Percentiles rank a stretch among this genome's conserved stretches.
Conservation (phyloP, 2,797 vertebrate genomes). For the Cyprinella venusta region DNA sequence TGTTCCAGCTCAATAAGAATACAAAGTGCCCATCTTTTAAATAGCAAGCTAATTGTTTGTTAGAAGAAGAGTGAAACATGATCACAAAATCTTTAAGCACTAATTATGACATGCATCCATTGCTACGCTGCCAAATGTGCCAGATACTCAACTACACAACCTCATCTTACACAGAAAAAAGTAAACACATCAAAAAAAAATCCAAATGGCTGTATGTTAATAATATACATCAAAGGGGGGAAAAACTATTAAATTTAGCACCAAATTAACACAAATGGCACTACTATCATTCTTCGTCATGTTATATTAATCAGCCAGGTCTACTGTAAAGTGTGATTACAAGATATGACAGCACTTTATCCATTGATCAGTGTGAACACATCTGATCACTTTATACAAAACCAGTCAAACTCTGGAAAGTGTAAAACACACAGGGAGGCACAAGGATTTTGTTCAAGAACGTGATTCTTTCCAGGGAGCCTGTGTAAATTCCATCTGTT, state of each 20-base stretch:
- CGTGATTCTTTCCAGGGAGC: neutral
- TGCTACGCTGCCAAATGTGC: neutral
- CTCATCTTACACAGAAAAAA: neutral
- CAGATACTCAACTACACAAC: conserved; percentile 5
- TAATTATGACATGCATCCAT: conserved; percentile 36
- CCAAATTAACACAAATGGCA: conserved; percentile 1
- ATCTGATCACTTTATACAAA: neutral
- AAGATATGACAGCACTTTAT: neutral
- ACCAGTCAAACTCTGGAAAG: neutral
- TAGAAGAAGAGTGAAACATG: conserved; percentile 16
- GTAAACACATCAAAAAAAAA: neutral
- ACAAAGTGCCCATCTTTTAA: conserved; percentile 25
- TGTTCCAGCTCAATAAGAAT: conserved; percentile 22
- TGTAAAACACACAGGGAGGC: conserved; percentile 8
- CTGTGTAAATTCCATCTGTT: neutral
- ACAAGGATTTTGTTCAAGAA: conserved; percentile 15
- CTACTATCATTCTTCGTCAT: neutral
- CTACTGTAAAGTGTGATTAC: conserved; percentile 10
- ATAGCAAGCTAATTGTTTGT: conserved; percentile 23
- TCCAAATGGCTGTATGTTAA: neutral
- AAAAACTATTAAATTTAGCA: neutral
- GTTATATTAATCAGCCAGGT: neutral
- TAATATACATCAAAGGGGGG: neutral
- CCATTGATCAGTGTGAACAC: neutral
- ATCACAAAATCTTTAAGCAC: conserved; percentile 38